Evolutionary conservation across 2,888 invertebrate genomes (phyloP).

Genomic region (Agrotis ipsilon): DNA sequence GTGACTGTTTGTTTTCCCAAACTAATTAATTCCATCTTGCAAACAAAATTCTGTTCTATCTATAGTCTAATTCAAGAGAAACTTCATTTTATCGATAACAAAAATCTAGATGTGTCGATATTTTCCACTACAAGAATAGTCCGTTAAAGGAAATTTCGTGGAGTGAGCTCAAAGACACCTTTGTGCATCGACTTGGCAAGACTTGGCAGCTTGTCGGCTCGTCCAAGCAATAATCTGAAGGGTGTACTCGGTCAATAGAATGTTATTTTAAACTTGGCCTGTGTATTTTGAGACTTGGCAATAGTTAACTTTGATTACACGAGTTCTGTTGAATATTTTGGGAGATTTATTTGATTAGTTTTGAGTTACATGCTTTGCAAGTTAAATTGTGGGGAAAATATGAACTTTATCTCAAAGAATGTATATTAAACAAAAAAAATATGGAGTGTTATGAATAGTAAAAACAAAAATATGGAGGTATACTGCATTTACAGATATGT

Average conservation of each 20-base stretch:
- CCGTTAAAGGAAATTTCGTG: conserved; percentile 20
- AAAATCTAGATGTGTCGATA: conserved; percentile 9
- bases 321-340: neutral
- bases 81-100: conserved; percentile 32
- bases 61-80: neutral
- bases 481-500: too few relatives aligned
- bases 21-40: too few relatives aligned
- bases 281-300: conserved; percentile 17
- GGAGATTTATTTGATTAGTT: neutral
- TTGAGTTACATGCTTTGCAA: neutral
- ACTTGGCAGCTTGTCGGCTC: conserved; percentile 45
- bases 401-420: too few relatives aligned
- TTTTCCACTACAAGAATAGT: conserved; percentile 8
- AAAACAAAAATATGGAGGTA: too few relatives aligned
- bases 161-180: conserved; percentile 22
- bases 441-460: too few relatives aligned
- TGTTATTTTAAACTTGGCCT: conserved; percentile 38
- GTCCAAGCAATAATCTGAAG: conserved; percentile 48
- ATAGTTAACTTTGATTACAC: conserved; percentile 2
- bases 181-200: conserved; percentile 40
- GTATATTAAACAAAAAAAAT: too few relatives aligned
- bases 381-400: too few relatives aligned
- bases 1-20: too few relatives aligned
- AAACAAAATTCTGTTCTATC: conserved; percentile 1
- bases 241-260: conserved; percentile 31